phyloP scores from a whole-genome alignment of 2,113 vertebrate genomes.

The Cinclus mexicanus region DNA sequence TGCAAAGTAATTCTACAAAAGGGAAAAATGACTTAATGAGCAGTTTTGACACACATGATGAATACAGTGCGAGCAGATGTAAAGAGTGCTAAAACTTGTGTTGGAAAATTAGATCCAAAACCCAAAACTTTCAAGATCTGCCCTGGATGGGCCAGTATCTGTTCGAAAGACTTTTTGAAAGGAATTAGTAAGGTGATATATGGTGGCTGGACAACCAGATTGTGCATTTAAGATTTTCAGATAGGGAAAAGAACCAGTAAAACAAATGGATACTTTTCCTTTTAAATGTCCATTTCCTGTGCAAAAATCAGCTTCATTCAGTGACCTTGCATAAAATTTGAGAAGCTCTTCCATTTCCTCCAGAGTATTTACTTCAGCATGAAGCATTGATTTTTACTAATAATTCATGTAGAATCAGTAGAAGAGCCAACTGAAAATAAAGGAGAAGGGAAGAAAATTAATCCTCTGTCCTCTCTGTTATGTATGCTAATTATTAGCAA shows the following conservation, averaged over 20 bases:
- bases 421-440: background rate
- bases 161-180: background rate
- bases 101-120: background rate
- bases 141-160: background rate
- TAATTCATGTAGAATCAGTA: background rate
- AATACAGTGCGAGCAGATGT: background rate
- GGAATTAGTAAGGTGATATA: background rate
- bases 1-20: background rate
- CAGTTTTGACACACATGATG: background rate
- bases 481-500: background rate
- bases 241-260: background rate
- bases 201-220: background rate
- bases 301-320: background rate
- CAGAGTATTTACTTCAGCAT: background rate
- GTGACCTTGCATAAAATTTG: background rate
- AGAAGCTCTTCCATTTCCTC: background rate
- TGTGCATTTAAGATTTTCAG: background rate
- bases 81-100: background rate
- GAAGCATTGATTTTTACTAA: background rate
- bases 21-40: background rate
- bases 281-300: background rate
- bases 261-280: background rate
- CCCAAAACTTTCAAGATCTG: background rate
- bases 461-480: background rate
- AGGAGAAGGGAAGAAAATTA: background rate